Percentiles rank a stretch among this genome's conserved stretches.
Evolutionary conservation across 2,797 vertebrate species (phyloP).

Genomic region (Miichthys miiuy): DNA sequence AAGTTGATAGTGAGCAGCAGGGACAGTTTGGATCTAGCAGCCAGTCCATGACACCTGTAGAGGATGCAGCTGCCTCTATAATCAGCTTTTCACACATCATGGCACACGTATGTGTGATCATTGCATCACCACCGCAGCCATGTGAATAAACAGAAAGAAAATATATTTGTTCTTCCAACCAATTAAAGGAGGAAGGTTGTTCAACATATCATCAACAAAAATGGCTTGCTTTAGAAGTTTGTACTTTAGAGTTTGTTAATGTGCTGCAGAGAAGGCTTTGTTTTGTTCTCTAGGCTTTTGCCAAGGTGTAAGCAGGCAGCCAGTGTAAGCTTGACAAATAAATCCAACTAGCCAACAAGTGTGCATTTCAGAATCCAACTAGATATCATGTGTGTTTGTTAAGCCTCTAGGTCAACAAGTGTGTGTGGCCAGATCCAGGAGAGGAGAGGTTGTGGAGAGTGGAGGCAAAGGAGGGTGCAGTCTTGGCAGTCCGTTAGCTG

Average conservation of each 20-base stretch:
- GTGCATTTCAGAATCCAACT: constrained; percentile 12
- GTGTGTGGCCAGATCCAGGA: constrained; percentile 3
- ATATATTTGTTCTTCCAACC: neutral
- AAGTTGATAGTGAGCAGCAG: no score
- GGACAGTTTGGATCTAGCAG: no score
- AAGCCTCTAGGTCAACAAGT: neutral
- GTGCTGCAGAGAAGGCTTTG: neutral
- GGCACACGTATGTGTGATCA: no score
- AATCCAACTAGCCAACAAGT: constrained; percentile 13
- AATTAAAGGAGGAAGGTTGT: neutral
- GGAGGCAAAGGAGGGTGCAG: neutral
- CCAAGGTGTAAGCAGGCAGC: neutral
- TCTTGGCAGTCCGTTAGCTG: constrained; percentile 17
- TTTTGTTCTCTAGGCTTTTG: constrained; percentile 8
- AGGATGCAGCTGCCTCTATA: no score
- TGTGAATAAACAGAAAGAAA: no score
- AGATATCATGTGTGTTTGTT: constrained; percentile 3
- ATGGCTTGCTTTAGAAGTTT: neutral
- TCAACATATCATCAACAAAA: neutral
- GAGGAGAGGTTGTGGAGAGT: constrained; percentile 3
- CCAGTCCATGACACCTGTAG: no score
- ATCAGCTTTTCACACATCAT: no score
- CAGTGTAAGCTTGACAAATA: constrained; percentile 12
- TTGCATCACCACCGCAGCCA: no score
- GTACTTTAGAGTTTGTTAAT: neutral